Evolutionary conservation across 2,113 vertebrate genomes (phyloP), one percentile per base, ranked within the genome.

Genomic region (Pelvicachromis taeniatus): DNA sequence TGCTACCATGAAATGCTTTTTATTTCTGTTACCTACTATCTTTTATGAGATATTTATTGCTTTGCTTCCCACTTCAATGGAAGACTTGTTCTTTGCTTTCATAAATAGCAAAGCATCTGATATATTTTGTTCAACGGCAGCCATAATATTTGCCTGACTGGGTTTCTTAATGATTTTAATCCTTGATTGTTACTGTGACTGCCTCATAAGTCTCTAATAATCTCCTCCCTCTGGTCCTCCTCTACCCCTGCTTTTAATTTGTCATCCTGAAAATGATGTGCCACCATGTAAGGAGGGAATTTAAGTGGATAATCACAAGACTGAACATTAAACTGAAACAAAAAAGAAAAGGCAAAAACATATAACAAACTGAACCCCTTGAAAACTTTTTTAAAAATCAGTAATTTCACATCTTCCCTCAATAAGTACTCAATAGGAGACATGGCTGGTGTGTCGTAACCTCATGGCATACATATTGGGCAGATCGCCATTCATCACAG

Each of bases 101-200:
- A 65, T 40, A 9, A 68, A 42, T 26, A 23, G n/a, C 38, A 35
- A 40, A 70, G 7, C 0, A 33, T 73, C 9, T 19, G 4, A 52
- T 9, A 26, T 50, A 68, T 13, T 59, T 1, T n/a, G 33, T 59
- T 75, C 9, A 10, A 14, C 5, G 17, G 59, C 33, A 61, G 55
- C 59, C 23, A 48, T 73, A 48, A 73, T 40, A 31, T 78, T 52
- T 77, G 52, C 35, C 50, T 50, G 52, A 50, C 42, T 63, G 82
- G 2, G 29, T 82, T 78, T 23, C 68, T 2, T 2, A 80, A 63
- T 38, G 80, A 70, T 78, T 87, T 33, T 87, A 14, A 80, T 63
- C 54, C 77, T 48, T 31, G 53, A 61, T 73, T 48, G 9, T 52
- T 70, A 35, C 14, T 7, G 7, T 8, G 14, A 33, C 40, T 53